Base-by-base conservation (phyloP, 2,113 vertebrate species). In the Egretta garzetta region DNA sequence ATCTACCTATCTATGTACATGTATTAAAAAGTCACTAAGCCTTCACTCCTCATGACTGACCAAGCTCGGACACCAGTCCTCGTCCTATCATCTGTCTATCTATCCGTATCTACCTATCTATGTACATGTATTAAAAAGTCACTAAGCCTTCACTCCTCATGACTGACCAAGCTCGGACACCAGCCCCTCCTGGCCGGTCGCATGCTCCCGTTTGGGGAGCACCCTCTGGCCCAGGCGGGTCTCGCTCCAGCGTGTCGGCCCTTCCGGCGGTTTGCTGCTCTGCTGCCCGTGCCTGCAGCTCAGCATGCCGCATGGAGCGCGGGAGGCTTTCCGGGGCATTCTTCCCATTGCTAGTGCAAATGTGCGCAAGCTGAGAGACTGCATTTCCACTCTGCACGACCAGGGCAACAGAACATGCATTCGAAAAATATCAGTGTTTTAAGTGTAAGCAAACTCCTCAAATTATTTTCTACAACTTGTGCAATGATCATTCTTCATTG, bases 301-400 rank as follows among this genome's bases (percentile, higher is more conserved):
- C 39, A 13, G 27, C 7, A 0, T 2, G 0, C 8, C 2, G 2
- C 22, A 1, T 2, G 8, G n/a, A 13, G 49, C 3, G 2, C 0
- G 18, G 41, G 22, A 47, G 7, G 52, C 37, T 23, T 22, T 20
- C 56, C 30, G 14, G 14, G 33, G 21, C 16, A 13, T 3, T 33
- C 26, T 39, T 10, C 43, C 53, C 45, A 4, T 9, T 10, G 27
- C 17, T 5, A 14, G 10, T 23, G 52, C 30, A 24, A 10, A 37
- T 3, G 20, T n/a, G 22, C 4, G 1, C 4, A n/a, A 21, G 26
- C 30, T 18, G 33, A 13, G 45, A 12, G 58, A 60, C n/a, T 7
- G 9, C n/a, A 20, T 1, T 14, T 21, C 21, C n/a, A 5, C 6
- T 9, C 37, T 14, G 22, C 43, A 39, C 24, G 70, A 14, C 21